Percentiles rank a stretch among this genome's conserved stretches.
Evolutionary conservation across 2,113 vertebrate genomes (phyloP).

Genomic region (Grallaria varia): DNA sequence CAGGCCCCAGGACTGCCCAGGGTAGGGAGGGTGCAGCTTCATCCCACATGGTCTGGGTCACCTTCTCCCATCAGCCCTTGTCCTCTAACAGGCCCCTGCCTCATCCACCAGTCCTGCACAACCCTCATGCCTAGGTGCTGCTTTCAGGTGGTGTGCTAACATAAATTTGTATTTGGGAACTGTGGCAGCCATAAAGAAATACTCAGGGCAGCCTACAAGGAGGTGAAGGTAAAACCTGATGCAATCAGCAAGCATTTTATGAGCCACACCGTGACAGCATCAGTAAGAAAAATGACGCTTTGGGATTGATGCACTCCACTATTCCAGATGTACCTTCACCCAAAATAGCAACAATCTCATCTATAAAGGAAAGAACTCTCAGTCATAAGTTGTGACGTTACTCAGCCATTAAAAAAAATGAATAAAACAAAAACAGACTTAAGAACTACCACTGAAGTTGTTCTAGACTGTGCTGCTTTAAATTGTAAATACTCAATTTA

Average conservation of each 20-base stretch:
- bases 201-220: neutral
- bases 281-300: slow-evolving; percentile 34
- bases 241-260: neutral
- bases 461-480: slow-evolving; percentile 54
- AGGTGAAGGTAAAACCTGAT: neutral
- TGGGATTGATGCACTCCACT: slow-evolving; percentile 86
- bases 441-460: slow-evolving; percentile 53
- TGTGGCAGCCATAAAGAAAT: neutral
- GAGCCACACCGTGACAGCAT: neutral
- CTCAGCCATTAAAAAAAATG: neutral
- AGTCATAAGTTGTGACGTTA: slow-evolving; percentile 11
- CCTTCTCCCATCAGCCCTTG: neutral
- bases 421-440: neutral
- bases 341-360: slow-evolving; percentile 89
- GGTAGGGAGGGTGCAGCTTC: neutral
- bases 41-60: neutral
- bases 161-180: neutral
- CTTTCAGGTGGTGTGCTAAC: neutral
- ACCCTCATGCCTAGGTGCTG: neutral
- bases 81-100: neutral
- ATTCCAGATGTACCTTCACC: slow-evolving; percentile 94
- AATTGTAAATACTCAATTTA: neutral
- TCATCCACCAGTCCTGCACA: neutral
- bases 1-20: neutral
- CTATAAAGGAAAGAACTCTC: slow-evolving; percentile 78